Evolutionary conservation across 2,113 vertebrate genomes (phyloP).

Genomic region (western clawed frog (Xenopus tropicalis)): UCB_Xtro_10.0 CM004444.2:14900501-14901000

Average conservation of each 20-base stretch:
- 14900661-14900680: too few species aligned
- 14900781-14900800: too few species aligned
- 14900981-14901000: conserved; percentile 12
- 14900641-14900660: too few species aligned
- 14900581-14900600: too few species aligned
- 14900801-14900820: background rate
- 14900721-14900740: too few species aligned
- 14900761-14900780: background rate
- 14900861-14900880: background rate
- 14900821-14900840: conserved; percentile 4
- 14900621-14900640: too few species aligned
- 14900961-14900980: background rate
- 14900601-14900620: too few species aligned
- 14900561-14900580: too few species aligned
- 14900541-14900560: too few species aligned
- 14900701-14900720: background rate
- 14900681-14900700: too few species aligned
- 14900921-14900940: conserved; percentile 39
- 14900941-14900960: conserved; percentile 32
- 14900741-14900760: background rate
- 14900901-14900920: conserved; percentile 9
- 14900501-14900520: too few species aligned
- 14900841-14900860: conserved; percentile 2
- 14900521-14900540: too few species aligned
- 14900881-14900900: conserved; percentile 18